These are phyloP conservation scores for Phalanger gymnotis DNA, from an alignment of 2,797 vertebrate species.

Conservation along the genomic window DNA sequence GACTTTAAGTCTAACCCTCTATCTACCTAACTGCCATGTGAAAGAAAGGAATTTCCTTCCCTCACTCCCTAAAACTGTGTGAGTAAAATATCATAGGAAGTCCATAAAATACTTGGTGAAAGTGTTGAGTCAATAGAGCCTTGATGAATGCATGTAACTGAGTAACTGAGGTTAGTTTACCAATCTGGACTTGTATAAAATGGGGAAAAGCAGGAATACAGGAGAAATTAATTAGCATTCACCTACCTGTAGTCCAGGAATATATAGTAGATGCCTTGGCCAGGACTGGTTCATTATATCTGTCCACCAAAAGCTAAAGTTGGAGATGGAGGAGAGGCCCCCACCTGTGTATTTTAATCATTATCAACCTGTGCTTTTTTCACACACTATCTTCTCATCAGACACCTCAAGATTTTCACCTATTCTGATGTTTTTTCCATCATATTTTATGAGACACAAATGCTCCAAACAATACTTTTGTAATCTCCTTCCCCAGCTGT, in stretches of 20 bases:
- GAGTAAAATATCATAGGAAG: neutral
- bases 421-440: neutral
- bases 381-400: neutral
- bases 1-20: neutral
- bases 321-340: neutral
- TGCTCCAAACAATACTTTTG: conserved; percentile 11
- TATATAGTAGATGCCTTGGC: neutral
- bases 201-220: neutral
- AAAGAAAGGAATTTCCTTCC: neutral
- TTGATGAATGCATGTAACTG: neutral
- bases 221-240: neutral
- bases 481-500: neutral
- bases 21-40: neutral
- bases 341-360: neutral
- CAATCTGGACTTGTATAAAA: neutral
- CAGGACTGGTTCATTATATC: neutral
- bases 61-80: neutral
- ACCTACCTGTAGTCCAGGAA: neutral
- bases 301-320: neutral
- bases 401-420: neutral
- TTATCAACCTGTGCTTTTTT: neutral
- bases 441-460: conserved; percentile 21
- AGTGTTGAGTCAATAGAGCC: neutral
- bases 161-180: neutral
- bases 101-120: neutral